phyloP scores from a whole-genome alignment of 1,140 invertebrate species.

The Macrobrachium rosenbergii region DNA sequence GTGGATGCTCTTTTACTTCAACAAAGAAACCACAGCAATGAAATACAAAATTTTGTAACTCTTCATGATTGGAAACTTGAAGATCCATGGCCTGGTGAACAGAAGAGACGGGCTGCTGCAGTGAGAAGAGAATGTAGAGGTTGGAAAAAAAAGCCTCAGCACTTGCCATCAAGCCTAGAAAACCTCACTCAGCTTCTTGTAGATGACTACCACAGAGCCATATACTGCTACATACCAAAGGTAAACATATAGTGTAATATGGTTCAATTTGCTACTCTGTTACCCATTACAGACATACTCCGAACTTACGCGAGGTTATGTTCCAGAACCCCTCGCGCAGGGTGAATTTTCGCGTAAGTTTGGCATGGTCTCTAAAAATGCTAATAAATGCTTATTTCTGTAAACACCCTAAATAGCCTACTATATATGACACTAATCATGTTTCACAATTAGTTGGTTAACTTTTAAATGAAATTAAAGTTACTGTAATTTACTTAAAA shows the following conservation, averaged over 20 bases:
- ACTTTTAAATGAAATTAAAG: no score
- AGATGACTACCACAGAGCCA: slow-evolving; percentile 31
- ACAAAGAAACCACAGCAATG: background rate
- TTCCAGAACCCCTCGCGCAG: no score
- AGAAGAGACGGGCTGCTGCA: background rate
- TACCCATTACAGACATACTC: no score
- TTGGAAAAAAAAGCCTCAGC: background rate
- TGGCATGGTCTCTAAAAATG: no score
- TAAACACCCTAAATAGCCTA: no score
- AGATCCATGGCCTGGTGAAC: slow-evolving; percentile 4
- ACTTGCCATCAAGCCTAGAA: background rate
- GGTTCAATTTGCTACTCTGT: no score
- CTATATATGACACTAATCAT: no score
- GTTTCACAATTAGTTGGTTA: no score
- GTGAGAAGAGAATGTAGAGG: background rate
- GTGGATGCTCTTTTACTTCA: background rate
- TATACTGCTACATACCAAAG: slow-evolving; percentile 42
- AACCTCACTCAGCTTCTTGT: slow-evolving; percentile 15
- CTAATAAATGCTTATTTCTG: no score
- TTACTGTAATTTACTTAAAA: no score
- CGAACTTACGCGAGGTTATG: no score
- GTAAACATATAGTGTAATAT: background rate
- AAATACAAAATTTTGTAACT: background rate
- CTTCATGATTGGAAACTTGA: background rate
- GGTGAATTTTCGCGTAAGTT: no score